These are phyloP conservation scores for Hippoglossus stenolepis DNA, from an alignment of 2,113 vertebrate genomes.

Conservation along the genomic window DNA sequence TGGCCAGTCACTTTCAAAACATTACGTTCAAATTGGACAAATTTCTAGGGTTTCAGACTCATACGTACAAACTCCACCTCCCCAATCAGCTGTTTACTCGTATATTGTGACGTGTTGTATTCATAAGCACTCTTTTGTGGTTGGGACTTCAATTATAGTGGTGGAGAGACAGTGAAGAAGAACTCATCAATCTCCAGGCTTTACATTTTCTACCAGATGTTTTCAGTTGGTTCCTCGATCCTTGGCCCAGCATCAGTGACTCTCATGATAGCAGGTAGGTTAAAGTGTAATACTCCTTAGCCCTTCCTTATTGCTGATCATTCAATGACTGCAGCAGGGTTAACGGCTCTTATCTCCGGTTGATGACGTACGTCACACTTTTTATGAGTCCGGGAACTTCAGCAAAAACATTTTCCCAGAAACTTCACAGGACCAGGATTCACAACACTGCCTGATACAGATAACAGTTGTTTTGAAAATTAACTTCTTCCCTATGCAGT, in stretches of 20 bases:
- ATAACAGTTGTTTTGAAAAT: background rate
- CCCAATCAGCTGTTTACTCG: background rate
- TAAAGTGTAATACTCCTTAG: background rate
- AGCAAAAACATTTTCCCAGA: background rate
- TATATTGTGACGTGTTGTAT: background rate
- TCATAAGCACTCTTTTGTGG: conserved; percentile 2
- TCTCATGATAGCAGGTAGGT: conserved; percentile 85
- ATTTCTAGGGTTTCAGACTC: background rate
- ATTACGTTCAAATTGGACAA: background rate
- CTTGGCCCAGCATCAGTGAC: conserved; percentile 86
- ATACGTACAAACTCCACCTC: background rate
- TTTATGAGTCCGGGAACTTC: background rate
- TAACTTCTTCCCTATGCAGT: background rate
- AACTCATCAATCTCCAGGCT: conserved; percentile 84
- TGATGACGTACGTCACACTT: too few relatives aligned
- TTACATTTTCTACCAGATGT: conserved; percentile 87
- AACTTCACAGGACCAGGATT: background rate
- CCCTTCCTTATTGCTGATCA: background rate
- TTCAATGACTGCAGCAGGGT: background rate
- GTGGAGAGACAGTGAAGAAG: conserved; percentile 79
- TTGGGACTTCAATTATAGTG: conserved; percentile 52
- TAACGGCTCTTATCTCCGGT: background rate
- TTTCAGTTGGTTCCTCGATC: conserved; percentile 85
- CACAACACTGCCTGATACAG: background rate
- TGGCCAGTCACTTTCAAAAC: background rate